Base-by-base conservation (phyloP, 1,140 invertebrate species). In the Apocrypta bakeri region DNA sequence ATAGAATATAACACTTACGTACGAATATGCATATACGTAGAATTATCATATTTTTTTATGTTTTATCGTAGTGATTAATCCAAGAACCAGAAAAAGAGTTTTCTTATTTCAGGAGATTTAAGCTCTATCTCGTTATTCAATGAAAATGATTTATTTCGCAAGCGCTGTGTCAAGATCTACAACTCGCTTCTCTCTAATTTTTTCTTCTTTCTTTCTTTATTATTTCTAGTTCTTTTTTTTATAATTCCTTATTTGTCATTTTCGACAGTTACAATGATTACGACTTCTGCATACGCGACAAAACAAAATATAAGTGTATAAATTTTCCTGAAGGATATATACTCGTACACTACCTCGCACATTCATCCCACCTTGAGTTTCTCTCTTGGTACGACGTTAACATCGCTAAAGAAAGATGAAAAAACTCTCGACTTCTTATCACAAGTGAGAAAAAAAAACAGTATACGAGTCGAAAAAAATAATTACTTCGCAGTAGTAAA, bases 81-180 rank as follows among this genome's bases (percentile, higher is more conserved):
- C 76, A 82, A 83, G 81, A 79, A 87, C 81, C 85, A 86, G 85
- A 87, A 87, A 86, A 82, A 48, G 42, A n/a, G n/a, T 40, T 76
- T 71, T 29, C 68, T 77, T 68, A 72, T 63, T 14, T 82, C 63
- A 71, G 14, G 27, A 61, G 66, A 29, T 42, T 9, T 82, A 77
- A 77, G 64, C 40, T 77, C 42, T 71, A 72, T 40, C 61, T 76
- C 24, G 56, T 63, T 68, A 56, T 31, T 25, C 6, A 81, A 56
- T 37, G 40, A 48, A 75, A 74, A 71, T 37, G 7, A 71, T 71
- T 66, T 75, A 17, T 73, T 40, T 33, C 27, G 33, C 9, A 2
- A 37, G 9, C 9, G 2, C 1, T 61, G 4, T 11, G 21, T 72
- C 24, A 69, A 79, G 42, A 12, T 79, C 42, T 24, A 72, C 27